These are phyloP conservation scores for Yponomeuta malinellus DNA, from an alignment of 2,888 invertebrate species.

Conservation along the genomic window DNA sequence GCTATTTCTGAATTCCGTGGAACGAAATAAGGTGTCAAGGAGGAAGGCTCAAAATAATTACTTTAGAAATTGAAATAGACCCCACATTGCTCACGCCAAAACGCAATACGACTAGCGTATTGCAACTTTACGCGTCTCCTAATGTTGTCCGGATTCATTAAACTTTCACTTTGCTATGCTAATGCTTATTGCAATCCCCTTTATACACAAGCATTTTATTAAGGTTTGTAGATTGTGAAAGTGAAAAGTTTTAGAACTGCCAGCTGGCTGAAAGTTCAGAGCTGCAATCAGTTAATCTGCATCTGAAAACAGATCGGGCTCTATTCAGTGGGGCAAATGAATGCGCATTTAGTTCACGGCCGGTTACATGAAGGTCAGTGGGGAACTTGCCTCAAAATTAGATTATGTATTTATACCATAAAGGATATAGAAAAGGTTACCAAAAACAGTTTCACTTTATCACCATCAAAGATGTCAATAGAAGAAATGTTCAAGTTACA, in stretches of 20 bases:
- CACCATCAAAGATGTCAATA: no score
- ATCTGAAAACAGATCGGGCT: background rate
- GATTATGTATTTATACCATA: no score
- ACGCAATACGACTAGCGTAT: background rate
- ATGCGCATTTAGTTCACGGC: conserved; percentile 7
- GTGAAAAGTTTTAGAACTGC: background rate
- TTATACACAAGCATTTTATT: background rate
- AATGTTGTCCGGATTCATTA: background rate
- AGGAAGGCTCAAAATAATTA: conserved; percentile 22
- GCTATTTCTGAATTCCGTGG: conserved; percentile 14
- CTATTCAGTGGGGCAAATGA: conserved; percentile 9
- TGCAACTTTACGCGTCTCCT: background rate
- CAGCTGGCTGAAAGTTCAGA: no score
- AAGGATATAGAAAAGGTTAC: no score
- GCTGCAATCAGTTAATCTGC: background rate
- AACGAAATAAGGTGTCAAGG: conserved; percentile 11
- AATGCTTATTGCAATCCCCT: background rate
- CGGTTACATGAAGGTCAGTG: background rate
- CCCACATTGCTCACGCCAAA: background rate
- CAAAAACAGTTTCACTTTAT: no score
- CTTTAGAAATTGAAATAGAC: conserved; percentile 24
- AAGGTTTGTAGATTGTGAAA: background rate
- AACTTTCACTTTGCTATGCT: conserved; percentile 3
- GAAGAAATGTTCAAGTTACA: no score
- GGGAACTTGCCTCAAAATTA: no score